Conservation (phyloP, 37 sponge, comb jelly and placozoan species). For the Chondrosia reniformis region DNA sequence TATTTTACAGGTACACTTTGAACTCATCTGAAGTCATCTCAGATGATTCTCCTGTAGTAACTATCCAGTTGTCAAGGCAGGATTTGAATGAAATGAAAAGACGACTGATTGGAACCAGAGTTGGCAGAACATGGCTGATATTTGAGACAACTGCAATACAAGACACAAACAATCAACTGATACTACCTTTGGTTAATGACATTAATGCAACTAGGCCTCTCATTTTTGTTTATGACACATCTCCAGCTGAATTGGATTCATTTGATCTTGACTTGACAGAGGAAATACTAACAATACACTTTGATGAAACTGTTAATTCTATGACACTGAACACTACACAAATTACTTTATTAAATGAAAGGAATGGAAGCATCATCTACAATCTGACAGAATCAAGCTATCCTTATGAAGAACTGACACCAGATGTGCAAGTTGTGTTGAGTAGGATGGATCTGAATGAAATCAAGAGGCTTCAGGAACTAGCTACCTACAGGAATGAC, state of each 20-base stretch:
- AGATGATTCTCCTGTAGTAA: constrained; percentile 51
- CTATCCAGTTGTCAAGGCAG: constrained; percentile 33
- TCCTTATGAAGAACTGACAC: constrained; percentile 7
- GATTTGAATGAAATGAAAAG: constrained; percentile 82
- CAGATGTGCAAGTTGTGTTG: constrained; percentile 42
- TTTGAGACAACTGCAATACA: constrained; percentile 27
- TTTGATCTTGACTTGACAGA: constrained; percentile 75
- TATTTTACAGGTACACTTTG: constrained; percentile 6
- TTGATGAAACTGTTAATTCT: constrained; percentile 71
- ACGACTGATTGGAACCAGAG: constrained; percentile 42
- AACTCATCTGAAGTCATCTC: constrained; percentile 44
- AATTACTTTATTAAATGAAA: constrained; percentile 38
- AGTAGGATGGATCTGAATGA: constrained; percentile 71
- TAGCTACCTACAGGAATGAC: constrained; percentile 49
- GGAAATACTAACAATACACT: constrained; percentile 55
- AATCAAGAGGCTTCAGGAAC: constrained; percentile 60
- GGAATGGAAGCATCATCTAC: constrained; percentile 21
- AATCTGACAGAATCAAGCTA: constrained; percentile 30
- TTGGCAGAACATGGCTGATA: constrained; percentile 44
- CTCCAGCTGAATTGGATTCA: constrained; percentile 48
- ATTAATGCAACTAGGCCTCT: constrained; percentile 27
- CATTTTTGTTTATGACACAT: constrained; percentile 45
- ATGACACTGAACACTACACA: constrained; percentile 55
- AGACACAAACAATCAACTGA: constrained; percentile 49
- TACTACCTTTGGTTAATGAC: constrained; percentile 51